A percentile compares a stretch with the other conserved stretches of the same genome.
phyloP scores from a whole-genome alignment of 2,797 vertebrate species.

The Manis crassicaudata region DNA sequence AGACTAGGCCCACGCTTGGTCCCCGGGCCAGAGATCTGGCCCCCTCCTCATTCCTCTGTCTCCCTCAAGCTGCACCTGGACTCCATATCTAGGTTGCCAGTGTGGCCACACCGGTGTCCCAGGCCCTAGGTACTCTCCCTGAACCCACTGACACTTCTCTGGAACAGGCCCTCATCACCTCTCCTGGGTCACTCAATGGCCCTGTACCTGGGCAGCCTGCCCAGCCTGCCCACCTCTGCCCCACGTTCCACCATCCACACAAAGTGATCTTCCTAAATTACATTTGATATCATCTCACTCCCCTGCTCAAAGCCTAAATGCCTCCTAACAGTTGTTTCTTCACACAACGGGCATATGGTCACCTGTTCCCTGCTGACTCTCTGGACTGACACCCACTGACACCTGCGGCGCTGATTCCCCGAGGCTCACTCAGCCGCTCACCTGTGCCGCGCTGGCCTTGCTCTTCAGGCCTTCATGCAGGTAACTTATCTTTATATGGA shows the following conservation, averaged over 20 bases:
- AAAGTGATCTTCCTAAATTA: neutral
- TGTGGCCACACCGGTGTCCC: neutral
- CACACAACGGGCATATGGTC: neutral
- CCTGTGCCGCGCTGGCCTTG: accelerated
- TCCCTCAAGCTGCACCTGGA: neutral
- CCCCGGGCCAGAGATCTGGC: neutral
- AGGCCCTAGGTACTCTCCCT: neutral
- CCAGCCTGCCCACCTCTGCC: neutral
- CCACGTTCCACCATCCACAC: neutral
- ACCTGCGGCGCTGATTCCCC: neutral
- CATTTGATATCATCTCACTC: neutral
- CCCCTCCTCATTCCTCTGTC: neutral
- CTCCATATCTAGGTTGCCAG: neutral
- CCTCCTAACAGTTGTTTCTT: neutral
- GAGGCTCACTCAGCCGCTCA: neutral
- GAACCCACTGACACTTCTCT: neutral
- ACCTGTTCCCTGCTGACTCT: neutral
- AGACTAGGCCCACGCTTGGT: neutral
- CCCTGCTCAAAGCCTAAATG: neutral
- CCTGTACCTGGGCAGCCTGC: neutral
- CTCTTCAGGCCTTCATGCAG: neutral
- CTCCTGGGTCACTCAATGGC: neutral
- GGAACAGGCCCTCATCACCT: neutral
- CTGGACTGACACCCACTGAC: neutral
- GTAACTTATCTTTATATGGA: neutral